Base-by-base conservation (phyloP, 2,888 invertebrate genomes). In the Clivina fossor region DNA sequence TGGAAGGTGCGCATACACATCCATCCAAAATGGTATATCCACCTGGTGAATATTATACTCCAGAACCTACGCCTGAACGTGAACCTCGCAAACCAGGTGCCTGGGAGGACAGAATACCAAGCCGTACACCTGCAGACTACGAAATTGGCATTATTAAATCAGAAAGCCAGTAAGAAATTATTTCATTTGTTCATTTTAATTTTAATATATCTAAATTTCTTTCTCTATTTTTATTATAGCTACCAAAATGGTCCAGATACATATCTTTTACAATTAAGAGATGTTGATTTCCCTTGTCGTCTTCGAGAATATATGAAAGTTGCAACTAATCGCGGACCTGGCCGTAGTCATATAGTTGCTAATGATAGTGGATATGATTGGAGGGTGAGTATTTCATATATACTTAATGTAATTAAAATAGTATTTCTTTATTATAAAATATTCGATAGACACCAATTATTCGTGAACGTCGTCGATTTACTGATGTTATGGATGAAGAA, bases 201-300 rank as follows among this genome's bases (percentile, higher is more conserved):
- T 18, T 44, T 33, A 28, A 44, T 28, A 38, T 32, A 9, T 33
- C 5, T 35, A 26, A 19, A 11, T 33, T 40, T 22, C 3, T n/a
- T 13, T 48, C 20, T 11, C 19, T 22, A 40, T 18, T n/a, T 65
- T 68, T 50, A 44, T 66, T 71, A 44, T 67, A 93, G 93, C 69
- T 96, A 96, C 76, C 94, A 96, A 77, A 89, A 92, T 73, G 97
- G 98, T 0, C 96, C 96, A 0, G 97, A 98, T 71, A 96, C 97
- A 1, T 95, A 97, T 72, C 78, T 98, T 4, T 81, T 98, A 35
- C 97, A 97, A 71, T 79, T 96, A 13, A 83, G 94, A 48, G 97
- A 97, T 75, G 90, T 93, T 0, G 87, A 88, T 71, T 96, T 98
- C 79, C 95, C 97, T n/a, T 90, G 91, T 37, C 82, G 94, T 16